Conservation (phyloP, 2,888 invertebrate species). For the Gandaritis pyraliata region DNA sequence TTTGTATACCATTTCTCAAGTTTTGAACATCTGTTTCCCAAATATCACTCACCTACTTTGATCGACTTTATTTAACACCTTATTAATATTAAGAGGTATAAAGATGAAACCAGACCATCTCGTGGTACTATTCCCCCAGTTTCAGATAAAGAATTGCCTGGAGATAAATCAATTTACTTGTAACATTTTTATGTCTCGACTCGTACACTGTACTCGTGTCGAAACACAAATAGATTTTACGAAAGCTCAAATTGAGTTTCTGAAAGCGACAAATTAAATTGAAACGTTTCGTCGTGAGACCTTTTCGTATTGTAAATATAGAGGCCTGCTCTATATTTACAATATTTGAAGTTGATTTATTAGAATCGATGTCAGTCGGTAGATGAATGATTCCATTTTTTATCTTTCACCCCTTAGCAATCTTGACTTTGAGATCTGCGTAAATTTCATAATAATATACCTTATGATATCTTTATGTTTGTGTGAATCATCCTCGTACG, state of each 20-base stretch:
- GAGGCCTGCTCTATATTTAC: slow-evolving; percentile 2
- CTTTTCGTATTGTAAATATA: slow-evolving; percentile 42
- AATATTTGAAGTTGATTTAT: slow-evolving; percentile 37
- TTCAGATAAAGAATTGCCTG: slow-evolving; percentile 21
- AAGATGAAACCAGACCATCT: no score
- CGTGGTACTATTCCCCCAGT: slow-evolving; percentile 1
- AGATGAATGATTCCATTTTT: slow-evolving; percentile 10
- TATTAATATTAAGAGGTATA: no score
- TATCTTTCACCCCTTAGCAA: background rate
- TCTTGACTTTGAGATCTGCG: background rate
- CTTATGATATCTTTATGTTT: no score
- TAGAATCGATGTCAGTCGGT: slow-evolving; percentile 11
- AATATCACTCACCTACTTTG: background rate
- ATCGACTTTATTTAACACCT: no score
- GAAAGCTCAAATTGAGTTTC: slow-evolving; percentile 57
- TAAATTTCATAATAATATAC: no score
- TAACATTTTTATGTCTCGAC: slow-evolving; percentile 48
- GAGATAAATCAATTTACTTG: slow-evolving; percentile 53
- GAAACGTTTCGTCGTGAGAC: slow-evolving; percentile 47
- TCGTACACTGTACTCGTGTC: slow-evolving; percentile 43
- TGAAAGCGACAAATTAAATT: slow-evolving; percentile 51
- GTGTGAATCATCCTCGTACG: no score
- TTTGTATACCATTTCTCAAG: no score
- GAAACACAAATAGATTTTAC: slow-evolving; percentile 56
- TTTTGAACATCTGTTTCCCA: no score